Evolutionary conservation across 2,797 vertebrate species (phyloP), one percentile per base, ranked within the genome.

Genomic region (Loriculus beryllinus): DNA sequence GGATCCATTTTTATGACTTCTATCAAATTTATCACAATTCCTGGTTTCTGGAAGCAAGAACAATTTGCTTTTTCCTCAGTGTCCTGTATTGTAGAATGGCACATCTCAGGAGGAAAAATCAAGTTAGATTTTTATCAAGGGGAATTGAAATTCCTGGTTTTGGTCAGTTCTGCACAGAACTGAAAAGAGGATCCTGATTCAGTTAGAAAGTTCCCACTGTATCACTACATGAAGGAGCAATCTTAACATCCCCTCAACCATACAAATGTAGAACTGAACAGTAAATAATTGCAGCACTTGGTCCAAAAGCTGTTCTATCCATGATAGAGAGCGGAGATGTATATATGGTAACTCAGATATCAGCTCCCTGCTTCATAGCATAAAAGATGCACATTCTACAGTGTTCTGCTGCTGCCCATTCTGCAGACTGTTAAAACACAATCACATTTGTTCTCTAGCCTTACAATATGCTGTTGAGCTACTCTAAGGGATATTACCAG

Each of bases 81-180:
- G 23, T 35, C 12, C 21, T 23, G 21, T 1, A 3, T 4, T 5
- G 19, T 7, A 9, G 14, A 19, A 31, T 0, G 23, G 37, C 1
- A 3, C 9, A 33, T 8, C 8, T 40, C 72, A 60, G 42, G 26
- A 72, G 26, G 69, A 60, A 71, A 93, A 62, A 47, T 17, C 29
- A 52, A 47, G 35, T 25, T 40, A 7, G 33, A 12, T 43, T 76
- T 76, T 84, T 60, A 54, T 47, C 57, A 45, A 39, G 31, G 51
- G 75, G 40, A n/a, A 43, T 29, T 10, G 81, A 83, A 69, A 10
- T 42, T 59, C n/a, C 45, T 26, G 35, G 6, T 23, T 65, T 57
- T 23, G 7, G 37, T 15, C 40, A 77, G 45, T 25, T 78, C 67
- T 42, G 3, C 22, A 11, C 3, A 45, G 77, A 74, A 10, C 21